Percentiles rank a stretch among this genome's conserved stretches.
phyloP scores from a whole-genome alignment of 2,888 invertebrate genomes.

The Seira sanloemensis region DNA sequence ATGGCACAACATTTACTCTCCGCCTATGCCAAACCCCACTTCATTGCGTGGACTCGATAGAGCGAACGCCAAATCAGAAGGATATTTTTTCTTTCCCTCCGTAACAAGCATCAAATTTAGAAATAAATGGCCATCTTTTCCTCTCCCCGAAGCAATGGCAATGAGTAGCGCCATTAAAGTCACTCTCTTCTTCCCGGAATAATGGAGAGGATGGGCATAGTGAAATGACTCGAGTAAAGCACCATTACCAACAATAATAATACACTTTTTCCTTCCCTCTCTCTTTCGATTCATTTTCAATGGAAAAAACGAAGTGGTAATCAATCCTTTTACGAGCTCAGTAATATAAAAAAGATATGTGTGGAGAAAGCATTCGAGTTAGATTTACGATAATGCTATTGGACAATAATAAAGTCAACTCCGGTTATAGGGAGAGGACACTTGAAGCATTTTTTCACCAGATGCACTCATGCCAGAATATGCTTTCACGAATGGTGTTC shows the following conservation, averaged over 20 bases:
- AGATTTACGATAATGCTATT: constrained; percentile 53
- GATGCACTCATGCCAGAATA: neutral
- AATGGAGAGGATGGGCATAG: neutral
- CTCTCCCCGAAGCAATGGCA: too few species aligned
- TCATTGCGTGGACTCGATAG: neutral
- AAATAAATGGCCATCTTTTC: neutral
- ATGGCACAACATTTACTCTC: neutral
- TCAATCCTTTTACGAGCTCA: constrained; percentile 38
- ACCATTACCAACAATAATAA: neutral
- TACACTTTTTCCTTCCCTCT: neutral
- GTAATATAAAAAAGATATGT: neutral
- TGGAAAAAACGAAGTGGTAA: constrained; percentile 31
- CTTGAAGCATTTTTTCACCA: neutral
- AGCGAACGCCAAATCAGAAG: neutral
- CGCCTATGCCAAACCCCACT: too few species aligned
- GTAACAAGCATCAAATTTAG: neutral
- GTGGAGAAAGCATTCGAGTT: neutral
- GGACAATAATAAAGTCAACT: neutral
- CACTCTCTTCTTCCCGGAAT: neutral
- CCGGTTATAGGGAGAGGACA: too few species aligned
- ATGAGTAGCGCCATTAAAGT: neutral
- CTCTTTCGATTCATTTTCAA: neutral
- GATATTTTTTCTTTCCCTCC: neutral
- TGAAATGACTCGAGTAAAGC: neutral
- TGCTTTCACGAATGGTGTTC: neutral